phyloP scores from a whole-genome alignment of 2,888 invertebrate genomes.

The Melieria picta region DNA sequence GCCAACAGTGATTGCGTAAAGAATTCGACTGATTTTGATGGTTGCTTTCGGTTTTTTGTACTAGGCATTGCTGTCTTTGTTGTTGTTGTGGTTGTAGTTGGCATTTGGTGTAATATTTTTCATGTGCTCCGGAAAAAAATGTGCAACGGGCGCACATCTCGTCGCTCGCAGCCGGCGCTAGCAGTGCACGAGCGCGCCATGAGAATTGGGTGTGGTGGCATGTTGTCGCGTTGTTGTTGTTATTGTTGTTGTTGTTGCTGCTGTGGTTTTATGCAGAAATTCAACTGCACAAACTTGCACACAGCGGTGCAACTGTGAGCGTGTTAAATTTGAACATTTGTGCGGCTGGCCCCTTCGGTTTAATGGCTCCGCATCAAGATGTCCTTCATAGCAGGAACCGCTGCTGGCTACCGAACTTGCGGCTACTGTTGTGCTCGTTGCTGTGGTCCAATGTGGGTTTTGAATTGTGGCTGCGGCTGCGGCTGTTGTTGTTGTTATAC shows the following conservation, averaged over 20 bases:
- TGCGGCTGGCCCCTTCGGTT: conserved; percentile 27
- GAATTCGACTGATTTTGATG: conserved; percentile 13
- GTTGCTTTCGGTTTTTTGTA: background rate
- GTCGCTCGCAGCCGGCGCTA: conserved; percentile 16
- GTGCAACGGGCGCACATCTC: background rate
- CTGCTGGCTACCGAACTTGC: no score
- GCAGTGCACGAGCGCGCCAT: conserved; percentile 2
- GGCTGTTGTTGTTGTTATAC: conserved; percentile 16
- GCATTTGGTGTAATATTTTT: no score
- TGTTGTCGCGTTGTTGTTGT: conserved; percentile 25
- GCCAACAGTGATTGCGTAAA: conserved; percentile 29
- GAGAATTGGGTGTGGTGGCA: conserved; percentile 24
- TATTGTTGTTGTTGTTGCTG: background rate
- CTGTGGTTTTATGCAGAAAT: background rate
- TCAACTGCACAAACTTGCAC: background rate
- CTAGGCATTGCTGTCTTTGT: no score
- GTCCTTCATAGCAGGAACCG: conserved; percentile 49
- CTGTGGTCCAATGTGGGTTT: background rate
- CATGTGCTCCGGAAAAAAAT: no score
- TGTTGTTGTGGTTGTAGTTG: no score
- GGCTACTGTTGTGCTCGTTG: no score
- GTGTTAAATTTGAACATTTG: conserved; percentile 31
- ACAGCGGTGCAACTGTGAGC: conserved; percentile 14
- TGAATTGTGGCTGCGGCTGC: conserved; percentile 17
- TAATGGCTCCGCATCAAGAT: conserved; percentile 43